Base-by-base conservation (phyloP, 2,888 invertebrate species). In the Lasioglossum leucozonium region DNA sequence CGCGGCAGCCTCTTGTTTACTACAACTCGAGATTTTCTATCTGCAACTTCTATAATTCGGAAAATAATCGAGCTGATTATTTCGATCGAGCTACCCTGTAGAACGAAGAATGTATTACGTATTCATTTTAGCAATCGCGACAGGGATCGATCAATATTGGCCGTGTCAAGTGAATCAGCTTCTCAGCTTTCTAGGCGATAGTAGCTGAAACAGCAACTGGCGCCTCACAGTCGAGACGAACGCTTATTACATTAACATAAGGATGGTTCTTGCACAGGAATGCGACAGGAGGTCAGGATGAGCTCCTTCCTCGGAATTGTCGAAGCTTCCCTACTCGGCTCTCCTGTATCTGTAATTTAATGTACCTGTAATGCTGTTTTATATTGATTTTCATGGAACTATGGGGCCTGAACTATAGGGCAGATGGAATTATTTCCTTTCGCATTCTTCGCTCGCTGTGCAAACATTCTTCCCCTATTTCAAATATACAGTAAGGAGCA, bases 161-260 rank as follows among this genome's bases (percentile, higher is more conserved):
- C 0, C 30, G 47, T 40, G 71, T 16, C 13, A 16, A 30, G 26
- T 37, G 16, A 55, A 4, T 16, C 47, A 55, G 42, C 10, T 40
- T 37, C 34, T 81, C 34, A 40, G 73, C 58, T 26, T n/a, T 22
- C 58, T 47, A 3, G 34, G 47, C n/a, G 69, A n/a, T 69, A 82
- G n/a, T 78, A 34, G 55, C 47, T 76, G 18, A n/a, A 51, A 11
- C 11, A 42, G 16, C 34, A 5, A 30, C 72, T n/a, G 71, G 74
- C 74, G 74, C 47, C 74, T 42, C 47, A 13, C 26, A 42, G 85
- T 42, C 77, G 55, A 67, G 67, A 65, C 10, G 73, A 74, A n/a
- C 58, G 76, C 73, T 85, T 90, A 83, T 90, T 86, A 77, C 81
- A 89, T 89, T 88, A 88, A 84, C 90, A 90, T 90, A 82, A 90